These are phyloP conservation scores for Hololepta plana DNA, from an alignment of 2,888 invertebrate genomes.

Conservation along the genomic window DNA sequence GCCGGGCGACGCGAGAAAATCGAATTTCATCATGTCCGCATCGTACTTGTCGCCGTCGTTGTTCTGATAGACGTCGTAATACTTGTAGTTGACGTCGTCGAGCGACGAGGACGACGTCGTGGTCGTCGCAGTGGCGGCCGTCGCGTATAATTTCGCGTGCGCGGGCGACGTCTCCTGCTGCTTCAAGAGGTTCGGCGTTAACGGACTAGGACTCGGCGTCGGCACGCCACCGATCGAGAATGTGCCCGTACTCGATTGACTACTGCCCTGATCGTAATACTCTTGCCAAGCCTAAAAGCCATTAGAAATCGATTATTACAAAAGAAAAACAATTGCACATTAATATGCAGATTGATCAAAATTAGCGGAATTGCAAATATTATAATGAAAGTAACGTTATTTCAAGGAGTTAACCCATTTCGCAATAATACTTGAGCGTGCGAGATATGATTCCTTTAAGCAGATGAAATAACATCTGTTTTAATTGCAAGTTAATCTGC, in stretches of 20 bases:
- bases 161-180: constrained; percentile 5
- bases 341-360: constrained; percentile 1
- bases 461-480: too few species aligned
- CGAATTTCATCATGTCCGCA: constrained; percentile 8
- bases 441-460: too few species aligned
- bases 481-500: too few species aligned
- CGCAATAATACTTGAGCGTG: too few species aligned
- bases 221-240: constrained; percentile 20
- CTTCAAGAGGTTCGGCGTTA: constrained; percentile 18
- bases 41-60: constrained; percentile 5
- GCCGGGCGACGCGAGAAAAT: constrained; percentile 19
- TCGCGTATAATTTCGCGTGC: constrained; percentile 9
- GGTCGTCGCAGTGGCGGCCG: constrained; percentile 8
- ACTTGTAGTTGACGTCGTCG: too few species aligned
- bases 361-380: too few species aligned
- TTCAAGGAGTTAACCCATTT: too few species aligned
- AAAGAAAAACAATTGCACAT: too few species aligned
- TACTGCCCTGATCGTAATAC: constrained; percentile 29
- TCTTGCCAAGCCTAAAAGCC: constrained; percentile 26
- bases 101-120: constrained; percentile 6
- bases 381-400: too few species aligned
- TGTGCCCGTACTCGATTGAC: constrained; percentile 23
- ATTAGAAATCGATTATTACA: too few species aligned
- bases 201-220: constrained; percentile 23
- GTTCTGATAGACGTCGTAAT: too few species aligned